phyloP scores from a whole-genome alignment of 2,888 invertebrate genomes.

The Diplolepis rosae region DNA sequence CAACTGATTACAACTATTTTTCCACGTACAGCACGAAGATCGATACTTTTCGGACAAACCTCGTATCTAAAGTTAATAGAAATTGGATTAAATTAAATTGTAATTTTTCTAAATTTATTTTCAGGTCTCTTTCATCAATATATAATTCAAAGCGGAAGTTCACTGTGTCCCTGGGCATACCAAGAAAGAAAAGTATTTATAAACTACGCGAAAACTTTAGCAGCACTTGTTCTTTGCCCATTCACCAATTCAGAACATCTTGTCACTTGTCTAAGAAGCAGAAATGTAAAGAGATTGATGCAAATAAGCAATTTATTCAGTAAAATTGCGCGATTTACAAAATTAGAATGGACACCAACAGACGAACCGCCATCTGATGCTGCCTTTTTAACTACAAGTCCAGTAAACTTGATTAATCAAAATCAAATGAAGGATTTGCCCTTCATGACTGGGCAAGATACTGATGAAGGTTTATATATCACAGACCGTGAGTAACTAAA shows the following conservation, averaged over 20 bases:
- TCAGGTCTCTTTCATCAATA: slow-evolving; percentile 51
- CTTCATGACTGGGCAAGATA: slow-evolving; percentile 47
- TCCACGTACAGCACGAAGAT: too few relatives aligned
- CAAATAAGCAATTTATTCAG: slow-evolving; percentile 23
- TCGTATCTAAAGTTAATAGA: too few relatives aligned
- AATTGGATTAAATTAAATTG: too few relatives aligned
- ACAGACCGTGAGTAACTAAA: slow-evolving; percentile 45
- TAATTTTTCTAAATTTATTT: too few relatives aligned
- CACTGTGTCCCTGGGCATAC: not conserved
- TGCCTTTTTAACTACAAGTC: slow-evolving; percentile 47
- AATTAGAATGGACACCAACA: slow-evolving; percentile 49
- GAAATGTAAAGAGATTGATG: not conserved
- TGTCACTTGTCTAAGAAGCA: not conserved
- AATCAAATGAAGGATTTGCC: slow-evolving; percentile 47
- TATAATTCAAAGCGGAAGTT: slow-evolving; percentile 52
- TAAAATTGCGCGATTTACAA: slow-evolving; percentile 28
- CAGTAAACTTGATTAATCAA: slow-evolving; percentile 39
- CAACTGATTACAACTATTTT: too few relatives aligned
- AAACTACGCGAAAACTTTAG: too few relatives aligned
- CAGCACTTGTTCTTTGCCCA: too few relatives aligned
- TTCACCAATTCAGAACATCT: too few relatives aligned
- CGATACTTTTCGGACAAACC: too few relatives aligned
- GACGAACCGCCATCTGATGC: slow-evolving; percentile 46
- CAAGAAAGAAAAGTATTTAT: slow-evolving; percentile 31
- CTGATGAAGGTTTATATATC: slow-evolving; percentile 48